Conservation (phyloP, 2,113 vertebrate genomes). For the Apeltes quadracus region DNA sequence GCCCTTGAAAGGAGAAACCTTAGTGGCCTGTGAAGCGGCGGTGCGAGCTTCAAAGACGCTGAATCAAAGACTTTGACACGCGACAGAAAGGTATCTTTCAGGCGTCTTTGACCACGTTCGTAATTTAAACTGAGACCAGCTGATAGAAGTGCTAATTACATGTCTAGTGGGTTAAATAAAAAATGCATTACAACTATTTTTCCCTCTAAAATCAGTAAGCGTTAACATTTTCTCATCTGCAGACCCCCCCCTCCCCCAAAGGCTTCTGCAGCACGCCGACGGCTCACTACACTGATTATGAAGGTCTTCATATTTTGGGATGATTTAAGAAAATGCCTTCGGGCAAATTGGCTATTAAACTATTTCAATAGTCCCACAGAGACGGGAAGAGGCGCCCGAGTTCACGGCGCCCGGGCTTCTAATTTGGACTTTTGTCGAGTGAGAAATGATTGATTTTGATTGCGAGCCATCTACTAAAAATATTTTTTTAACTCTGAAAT, state of each 20-base stretch:
- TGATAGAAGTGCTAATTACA: too few relatives aligned
- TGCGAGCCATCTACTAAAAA: not conserved
- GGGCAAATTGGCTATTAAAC: not conserved
- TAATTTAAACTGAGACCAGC: too few relatives aligned
- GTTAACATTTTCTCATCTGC: too few relatives aligned
- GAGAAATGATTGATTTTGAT: too few relatives aligned
- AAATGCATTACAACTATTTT: too few relatives aligned
- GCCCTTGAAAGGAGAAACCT: not conserved
- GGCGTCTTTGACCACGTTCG: not conserved
- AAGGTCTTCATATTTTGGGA: not conserved
- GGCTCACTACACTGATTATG: not conserved
- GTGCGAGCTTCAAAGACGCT: not conserved
- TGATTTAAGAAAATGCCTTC: not conserved
- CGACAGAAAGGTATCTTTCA: not conserved
- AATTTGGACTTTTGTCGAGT: too few relatives aligned
- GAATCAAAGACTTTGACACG: not conserved
- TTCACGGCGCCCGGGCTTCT: too few relatives aligned
- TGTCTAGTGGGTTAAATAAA: too few relatives aligned
- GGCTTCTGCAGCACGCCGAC: too few relatives aligned
- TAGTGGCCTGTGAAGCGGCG: not conserved
- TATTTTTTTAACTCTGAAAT: constrained; percentile 27
- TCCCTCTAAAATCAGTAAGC: too few relatives aligned
- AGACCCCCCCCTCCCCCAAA: too few relatives aligned
- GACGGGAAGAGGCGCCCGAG: not conserved
- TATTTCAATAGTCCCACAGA: not conserved